Percentiles rank a stretch among this genome's conserved stretches.
Conservation (phyloP, 1,140 invertebrate genomes). For the Zaprionus davidi region DNA sequence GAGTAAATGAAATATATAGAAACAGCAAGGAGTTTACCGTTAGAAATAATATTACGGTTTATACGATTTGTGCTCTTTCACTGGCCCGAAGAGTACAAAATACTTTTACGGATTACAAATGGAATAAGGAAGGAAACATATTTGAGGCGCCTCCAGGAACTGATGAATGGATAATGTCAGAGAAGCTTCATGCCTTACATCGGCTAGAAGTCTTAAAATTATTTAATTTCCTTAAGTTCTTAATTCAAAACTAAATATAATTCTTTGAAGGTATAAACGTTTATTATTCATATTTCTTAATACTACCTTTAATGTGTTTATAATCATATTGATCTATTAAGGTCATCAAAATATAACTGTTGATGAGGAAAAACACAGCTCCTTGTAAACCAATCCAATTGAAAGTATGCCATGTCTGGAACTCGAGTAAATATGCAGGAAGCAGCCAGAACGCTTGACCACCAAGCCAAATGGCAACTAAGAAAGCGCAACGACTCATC, state of each 20-base stretch:
- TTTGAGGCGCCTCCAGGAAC: slow-evolving; percentile 23
- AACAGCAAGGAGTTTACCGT: slow-evolving; percentile 15
- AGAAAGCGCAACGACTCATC: slow-evolving; percentile 84
- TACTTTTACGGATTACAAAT: slow-evolving; percentile 24
- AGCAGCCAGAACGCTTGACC: slow-evolving; percentile 95
- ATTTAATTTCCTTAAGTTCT: slow-evolving; percentile 42
- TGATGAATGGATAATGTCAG: slow-evolving; percentile 7
- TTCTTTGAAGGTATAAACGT: slow-evolving; percentile 28
- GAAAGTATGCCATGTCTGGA: slow-evolving; percentile 93
- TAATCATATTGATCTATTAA: slow-evolving; percentile 87
- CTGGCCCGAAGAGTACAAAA: slow-evolving; percentile 27
- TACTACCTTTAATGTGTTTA: slow-evolving; percentile 62
- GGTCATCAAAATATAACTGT: slow-evolving; percentile 89
- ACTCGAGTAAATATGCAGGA: slow-evolving; percentile 96
- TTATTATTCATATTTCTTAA: slow-evolving; percentile 63
- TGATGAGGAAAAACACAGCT: slow-evolving; percentile 91
- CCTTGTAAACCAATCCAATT: slow-evolving; percentile 91
- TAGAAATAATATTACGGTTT: slow-evolving; percentile 35
- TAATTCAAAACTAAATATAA: slow-evolving; percentile 22
- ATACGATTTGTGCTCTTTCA: slow-evolving; percentile 19
- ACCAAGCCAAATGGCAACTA: slow-evolving; percentile 89
- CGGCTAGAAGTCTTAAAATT: slow-evolving; percentile 14
- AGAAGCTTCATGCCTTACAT: not conserved
- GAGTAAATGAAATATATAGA: slow-evolving; percentile 22
- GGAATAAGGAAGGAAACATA: slow-evolving; percentile 53